Evolutionary conservation across 2,888 invertebrate species (phyloP), one percentile per base, ranked within the genome.

Genomic region (Megaustenia siamemsis): DNA sequence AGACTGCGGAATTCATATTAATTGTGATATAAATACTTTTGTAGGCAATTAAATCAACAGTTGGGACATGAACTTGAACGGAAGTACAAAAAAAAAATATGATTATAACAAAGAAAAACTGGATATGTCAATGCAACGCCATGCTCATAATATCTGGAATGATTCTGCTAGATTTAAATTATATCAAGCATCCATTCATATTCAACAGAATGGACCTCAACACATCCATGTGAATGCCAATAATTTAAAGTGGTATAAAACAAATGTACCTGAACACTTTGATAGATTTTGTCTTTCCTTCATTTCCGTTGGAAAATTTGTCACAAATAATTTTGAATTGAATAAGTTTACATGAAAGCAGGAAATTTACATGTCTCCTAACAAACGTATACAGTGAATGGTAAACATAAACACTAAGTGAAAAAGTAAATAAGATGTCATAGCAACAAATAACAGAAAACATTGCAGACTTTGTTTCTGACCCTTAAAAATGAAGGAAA

Each of bases 21-120:
- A 76, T 38, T 10, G 82, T 66, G 82, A 82, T 63, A 82, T 63
- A 82, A 82, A 82, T 82, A 82, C 75, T 82, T 53, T 43, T 40
- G 75, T 40, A 73, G 82, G 73, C 75, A 73, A 69, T 28, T n/a
- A n/a, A n/a, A n/a, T 63, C 71, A 81, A 69, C 69, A 69, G 56
- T 69, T 69, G 81, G 66, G 28, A 24, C 66, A 49, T 35, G 28
- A 81, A 53, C 69, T n/a, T 32, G 28, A n/a, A 63, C 18, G 43
- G 73, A 53, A 66, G 66, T 28, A 76, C 45, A 82, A 18, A 60
- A 69, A 68, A 1, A 0, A 49, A 82, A 80, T 69, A 79, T 15
- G 4, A 4, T 56, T 18, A 56, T 12, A 45, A 6, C n/a, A 66
- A 66, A 40, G 3, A 40, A 71, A 43, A 75, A 49, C 45, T 82